These are phyloP conservation scores for Myotis vivesi DNA, from an alignment of 2,797 vertebrate species.

Conservation along the genomic window DNA sequence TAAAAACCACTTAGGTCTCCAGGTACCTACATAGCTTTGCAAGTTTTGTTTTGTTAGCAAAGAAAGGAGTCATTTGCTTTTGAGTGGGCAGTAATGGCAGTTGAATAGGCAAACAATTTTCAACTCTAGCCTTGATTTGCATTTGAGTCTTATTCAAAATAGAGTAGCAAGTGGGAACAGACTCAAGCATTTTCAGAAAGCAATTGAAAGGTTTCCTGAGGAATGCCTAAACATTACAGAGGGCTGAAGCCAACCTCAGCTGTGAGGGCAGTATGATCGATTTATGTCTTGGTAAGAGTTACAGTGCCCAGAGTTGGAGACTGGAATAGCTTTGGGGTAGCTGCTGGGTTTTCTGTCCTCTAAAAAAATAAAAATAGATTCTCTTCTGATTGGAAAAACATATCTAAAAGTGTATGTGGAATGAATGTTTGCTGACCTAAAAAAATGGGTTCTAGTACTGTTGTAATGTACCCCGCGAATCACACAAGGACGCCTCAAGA, in stretches of 20 bases:
- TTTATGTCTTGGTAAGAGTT: neutral
- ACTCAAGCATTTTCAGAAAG: neutral
- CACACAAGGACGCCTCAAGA: too few relatives aligned
- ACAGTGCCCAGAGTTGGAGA: neutral
- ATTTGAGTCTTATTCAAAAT: constrained; percentile 3
- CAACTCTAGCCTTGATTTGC: neutral
- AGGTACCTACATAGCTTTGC: neutral
- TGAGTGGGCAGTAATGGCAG: neutral
- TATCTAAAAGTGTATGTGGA: neutral
- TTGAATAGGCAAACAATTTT: neutral
- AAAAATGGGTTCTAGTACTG: neutral
- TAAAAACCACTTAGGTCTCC: neutral
- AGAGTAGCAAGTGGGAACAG: neutral
- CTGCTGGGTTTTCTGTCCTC: neutral
- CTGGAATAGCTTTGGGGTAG: neutral
- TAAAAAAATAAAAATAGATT: neutral
- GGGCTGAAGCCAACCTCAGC: neutral
- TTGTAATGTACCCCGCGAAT: too few relatives aligned
- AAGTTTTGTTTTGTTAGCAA: neutral
- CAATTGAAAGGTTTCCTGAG: neutral
- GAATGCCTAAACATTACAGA: neutral
- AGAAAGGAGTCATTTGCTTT: neutral
- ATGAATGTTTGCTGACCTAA: neutral
- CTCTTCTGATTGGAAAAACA: neutral
- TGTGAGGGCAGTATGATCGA: neutral